These are phyloP conservation scores for Cotesia chilonis DNA, from an alignment of 1,140 invertebrate species.

Conservation along the genomic window DNA sequence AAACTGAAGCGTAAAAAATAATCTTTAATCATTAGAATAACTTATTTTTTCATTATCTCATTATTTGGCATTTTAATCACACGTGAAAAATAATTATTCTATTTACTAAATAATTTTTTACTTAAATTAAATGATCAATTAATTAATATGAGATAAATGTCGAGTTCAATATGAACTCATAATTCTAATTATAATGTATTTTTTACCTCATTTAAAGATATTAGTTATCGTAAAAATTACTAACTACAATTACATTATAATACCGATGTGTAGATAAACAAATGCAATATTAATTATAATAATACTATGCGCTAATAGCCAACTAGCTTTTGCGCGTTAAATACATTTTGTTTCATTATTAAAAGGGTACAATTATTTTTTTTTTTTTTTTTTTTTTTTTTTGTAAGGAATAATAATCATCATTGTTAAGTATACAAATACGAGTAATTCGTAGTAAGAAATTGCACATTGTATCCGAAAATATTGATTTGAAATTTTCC, in stretches of 20 bases:
- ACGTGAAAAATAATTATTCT: background rate
- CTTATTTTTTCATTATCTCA: background rate
- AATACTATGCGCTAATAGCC: conserved; percentile 6
- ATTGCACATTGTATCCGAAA: conserved; percentile 31
- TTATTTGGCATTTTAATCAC: background rate
- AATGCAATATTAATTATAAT: conserved; percentile 3
- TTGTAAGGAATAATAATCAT: background rate
- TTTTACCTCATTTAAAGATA: conserved; percentile 6
- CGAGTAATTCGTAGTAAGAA: conserved; percentile 24
- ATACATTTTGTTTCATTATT: conserved; percentile 1
- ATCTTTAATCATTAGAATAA: background rate
- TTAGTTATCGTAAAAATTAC: conserved; percentile 7
- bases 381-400: conserved; percentile 12
- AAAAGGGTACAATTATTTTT: background rate
- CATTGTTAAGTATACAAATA: conserved; percentile 22
- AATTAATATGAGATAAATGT: background rate
- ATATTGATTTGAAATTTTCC: conserved; percentile 30
- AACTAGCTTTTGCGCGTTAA: conserved; percentile 3
- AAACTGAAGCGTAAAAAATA: conserved; percentile 5
- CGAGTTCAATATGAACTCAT: conserved; percentile 4
- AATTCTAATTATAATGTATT: background rate
- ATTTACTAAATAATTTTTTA: background rate
- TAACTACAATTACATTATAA: conserved; percentile 10
- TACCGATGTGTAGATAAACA: conserved; percentile 10
- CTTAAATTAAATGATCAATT: background rate